A percentile compares a stretch with the other conserved stretches of the same genome.
phyloP scores from a whole-genome alignment of 2,113 vertebrate species.

The Caracal caracal region DNA sequence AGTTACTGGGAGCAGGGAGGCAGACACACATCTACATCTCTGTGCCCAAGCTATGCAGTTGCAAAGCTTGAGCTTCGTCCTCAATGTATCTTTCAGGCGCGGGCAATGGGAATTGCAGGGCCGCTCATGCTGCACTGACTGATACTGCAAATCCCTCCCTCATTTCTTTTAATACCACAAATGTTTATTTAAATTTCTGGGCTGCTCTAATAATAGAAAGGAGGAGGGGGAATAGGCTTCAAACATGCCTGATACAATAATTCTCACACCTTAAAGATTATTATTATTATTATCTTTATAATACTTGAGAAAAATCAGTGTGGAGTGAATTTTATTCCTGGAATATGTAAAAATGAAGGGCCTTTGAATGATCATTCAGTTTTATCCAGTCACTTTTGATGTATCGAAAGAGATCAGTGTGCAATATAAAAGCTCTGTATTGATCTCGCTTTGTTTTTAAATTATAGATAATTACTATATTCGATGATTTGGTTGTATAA shows the following conservation, averaged over 20 bases:
- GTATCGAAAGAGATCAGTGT: not conserved
- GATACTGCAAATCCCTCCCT: not conserved
- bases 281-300: not conserved
- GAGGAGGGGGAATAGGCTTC: not conserved
- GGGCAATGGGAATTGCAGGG: not conserved
- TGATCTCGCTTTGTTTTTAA: not conserved
- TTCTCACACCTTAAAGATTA: not conserved
- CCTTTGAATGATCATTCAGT: not conserved
- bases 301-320: not conserved
- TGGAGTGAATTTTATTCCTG: not conserved
- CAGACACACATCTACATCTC: no score
- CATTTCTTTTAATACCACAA: not conserved
- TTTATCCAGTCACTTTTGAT: not conserved
- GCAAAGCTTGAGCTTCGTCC: not conserved
- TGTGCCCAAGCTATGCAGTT: not conserved
- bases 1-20: no score
- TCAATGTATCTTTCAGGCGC: not conserved
- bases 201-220: not conserved
- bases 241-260: not conserved
- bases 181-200: not conserved
- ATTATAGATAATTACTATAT: not conserved
- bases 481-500: not conserved
- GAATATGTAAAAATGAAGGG: not conserved
- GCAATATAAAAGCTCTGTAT: not conserved
- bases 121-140: not conserved